phyloP scores from a whole-genome alignment of 2,113 vertebrate species.

The Equus quagga region DNA sequence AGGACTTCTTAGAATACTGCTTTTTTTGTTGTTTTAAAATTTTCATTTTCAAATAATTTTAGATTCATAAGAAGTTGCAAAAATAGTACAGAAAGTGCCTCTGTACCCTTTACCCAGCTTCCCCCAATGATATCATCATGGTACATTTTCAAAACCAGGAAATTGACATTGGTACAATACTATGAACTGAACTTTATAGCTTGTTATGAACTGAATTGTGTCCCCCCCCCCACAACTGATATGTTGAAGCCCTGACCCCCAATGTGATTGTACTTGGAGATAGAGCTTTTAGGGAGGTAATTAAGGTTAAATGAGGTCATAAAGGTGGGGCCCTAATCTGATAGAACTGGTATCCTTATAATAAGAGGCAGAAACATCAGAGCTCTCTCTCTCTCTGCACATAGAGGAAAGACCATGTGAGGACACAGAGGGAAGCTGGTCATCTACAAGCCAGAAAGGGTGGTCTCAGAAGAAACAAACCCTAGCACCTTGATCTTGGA shows the following conservation, averaged over 20 bases:
- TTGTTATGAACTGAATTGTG: slow-evolving; percentile 5
- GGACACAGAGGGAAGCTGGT: not conserved
- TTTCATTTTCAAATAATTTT: slow-evolving; percentile 54
- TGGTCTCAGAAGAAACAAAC: not conserved
- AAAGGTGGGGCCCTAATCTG: not conserved
- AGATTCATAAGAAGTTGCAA: slow-evolving; percentile 9
- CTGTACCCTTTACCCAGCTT: not conserved
- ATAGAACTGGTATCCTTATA: not conserved
- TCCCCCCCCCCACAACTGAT: not conserved
- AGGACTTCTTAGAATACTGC: slow-evolving; percentile 13
- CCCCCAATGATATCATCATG: not conserved
- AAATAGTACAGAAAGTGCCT: not conserved
- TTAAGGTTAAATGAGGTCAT: not conserved
- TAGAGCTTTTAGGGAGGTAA: not conserved
- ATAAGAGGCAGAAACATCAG: not conserved
- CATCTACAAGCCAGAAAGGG: not conserved
- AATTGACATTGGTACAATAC: not conserved
- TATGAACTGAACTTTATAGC: not conserved
- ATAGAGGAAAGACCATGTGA: slow-evolving; percentile 15
- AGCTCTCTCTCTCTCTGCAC: not conserved
- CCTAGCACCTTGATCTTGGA: not conserved
- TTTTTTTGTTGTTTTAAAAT: slow-evolving; percentile 52
- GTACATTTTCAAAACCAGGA: slow-evolving; percentile 49
- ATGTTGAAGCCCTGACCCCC: not conserved
- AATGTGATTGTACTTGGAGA: not conserved